A percentile compares a stretch with the other conserved stretches of the same genome.
Evolutionary conservation across 1,140 invertebrate genomes (phyloP).

Genomic region (Trichomalopsis sarcophagae): DNA sequence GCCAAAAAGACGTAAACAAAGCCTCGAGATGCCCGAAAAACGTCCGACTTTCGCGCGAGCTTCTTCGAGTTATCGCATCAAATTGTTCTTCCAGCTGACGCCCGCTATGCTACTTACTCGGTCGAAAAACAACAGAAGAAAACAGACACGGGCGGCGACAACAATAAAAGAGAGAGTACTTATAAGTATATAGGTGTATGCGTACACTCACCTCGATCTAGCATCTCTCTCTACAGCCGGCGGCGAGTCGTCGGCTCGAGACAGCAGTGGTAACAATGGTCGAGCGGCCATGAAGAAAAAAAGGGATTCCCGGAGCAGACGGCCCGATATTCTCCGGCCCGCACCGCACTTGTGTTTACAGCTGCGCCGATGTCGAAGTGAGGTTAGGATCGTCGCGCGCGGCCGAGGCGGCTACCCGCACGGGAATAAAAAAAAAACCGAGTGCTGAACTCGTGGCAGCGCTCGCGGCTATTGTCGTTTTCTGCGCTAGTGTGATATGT

Average conservation of each 20-base stretch:
- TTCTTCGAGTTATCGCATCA: too few relatives aligned
- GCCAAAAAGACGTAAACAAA: too few relatives aligned
- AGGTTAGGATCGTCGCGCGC: background rate
- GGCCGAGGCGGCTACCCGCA: background rate
- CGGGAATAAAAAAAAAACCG: background rate
- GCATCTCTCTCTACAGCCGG: constrained; percentile 6
- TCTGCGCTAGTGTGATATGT: background rate
- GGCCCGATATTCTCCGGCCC: background rate
- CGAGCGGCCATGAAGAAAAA: background rate
- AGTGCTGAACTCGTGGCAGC: constrained; percentile 24
- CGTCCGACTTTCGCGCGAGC: too few relatives aligned
- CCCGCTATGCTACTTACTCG: too few relatives aligned
- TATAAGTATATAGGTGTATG: too few relatives aligned
- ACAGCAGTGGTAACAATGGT: background rate
- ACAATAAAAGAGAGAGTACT: too few relatives aligned
- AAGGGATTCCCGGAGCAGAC: background rate
- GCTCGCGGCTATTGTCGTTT: background rate
- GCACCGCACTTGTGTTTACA: background rate
- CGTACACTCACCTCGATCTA: constrained; percentile 30
- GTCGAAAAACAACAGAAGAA: too few relatives aligned
- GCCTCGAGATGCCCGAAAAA: too few relatives aligned
- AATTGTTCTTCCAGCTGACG: too few relatives aligned
- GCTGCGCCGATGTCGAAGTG: background rate
- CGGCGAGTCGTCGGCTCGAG: background rate
- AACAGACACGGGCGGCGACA: too few relatives aligned